Conservation (phyloP, 2,113 vertebrate species). For the Cyrtonyx montezumae region DNA sequence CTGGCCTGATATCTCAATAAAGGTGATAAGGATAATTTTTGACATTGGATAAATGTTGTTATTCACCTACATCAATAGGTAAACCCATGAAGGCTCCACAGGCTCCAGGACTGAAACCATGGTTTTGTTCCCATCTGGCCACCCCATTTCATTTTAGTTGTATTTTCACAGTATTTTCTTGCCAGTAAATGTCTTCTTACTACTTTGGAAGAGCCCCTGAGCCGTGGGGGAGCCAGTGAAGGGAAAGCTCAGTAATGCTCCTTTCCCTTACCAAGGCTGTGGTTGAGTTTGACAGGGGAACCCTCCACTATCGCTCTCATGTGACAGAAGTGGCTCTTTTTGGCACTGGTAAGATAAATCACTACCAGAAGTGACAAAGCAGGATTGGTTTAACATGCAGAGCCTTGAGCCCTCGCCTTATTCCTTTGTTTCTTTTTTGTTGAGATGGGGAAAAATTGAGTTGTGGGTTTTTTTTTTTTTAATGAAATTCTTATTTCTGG, state of each 20-base stretch:
- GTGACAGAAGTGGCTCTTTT: fast-evolving
- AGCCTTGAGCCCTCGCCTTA: background rate
- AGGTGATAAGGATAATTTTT: background rate
- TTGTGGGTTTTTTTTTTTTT: background rate
- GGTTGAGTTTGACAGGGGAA: background rate
- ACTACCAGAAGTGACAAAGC: background rate
- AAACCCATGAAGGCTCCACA: background rate
- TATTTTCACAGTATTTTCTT: background rate
- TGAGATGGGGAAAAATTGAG: background rate
- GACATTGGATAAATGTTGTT: background rate
- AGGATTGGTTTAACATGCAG: background rate
- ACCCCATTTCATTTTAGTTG: background rate
- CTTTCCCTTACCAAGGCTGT: background rate
- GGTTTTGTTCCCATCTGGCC: background rate
- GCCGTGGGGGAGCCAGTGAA: background rate
- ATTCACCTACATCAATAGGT: background rate
- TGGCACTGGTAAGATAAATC: background rate
- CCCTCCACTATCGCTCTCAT: background rate
- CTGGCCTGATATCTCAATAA: background rate
- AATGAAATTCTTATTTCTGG: background rate
- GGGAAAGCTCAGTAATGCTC: background rate
- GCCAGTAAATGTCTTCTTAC: background rate
- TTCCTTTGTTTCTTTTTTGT: background rate
- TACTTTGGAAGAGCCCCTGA: background rate
- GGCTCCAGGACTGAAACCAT: background rate